These are phyloP conservation scores for Scytalopus superciliaris DNA, from an alignment of 2,113 vertebrate genomes.

Conservation along the genomic window DNA sequence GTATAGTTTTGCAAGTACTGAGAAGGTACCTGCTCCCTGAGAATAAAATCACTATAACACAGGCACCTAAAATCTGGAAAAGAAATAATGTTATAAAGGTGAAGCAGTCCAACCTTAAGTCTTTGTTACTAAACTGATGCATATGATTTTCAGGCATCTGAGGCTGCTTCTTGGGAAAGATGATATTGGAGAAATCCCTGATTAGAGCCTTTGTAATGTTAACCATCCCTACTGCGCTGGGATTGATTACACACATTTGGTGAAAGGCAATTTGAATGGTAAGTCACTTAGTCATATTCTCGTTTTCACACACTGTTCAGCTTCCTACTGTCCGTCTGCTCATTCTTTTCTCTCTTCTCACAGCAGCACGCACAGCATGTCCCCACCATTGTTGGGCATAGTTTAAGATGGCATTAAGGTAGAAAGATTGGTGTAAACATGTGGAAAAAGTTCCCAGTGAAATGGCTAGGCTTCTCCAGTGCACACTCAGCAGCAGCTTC, in stretches of 20 bases:
- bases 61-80: constrained; percentile 61
- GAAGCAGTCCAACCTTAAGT: constrained; percentile 29
- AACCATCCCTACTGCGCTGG: constrained; percentile 63
- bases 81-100: constrained; percentile 58
- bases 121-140: constrained; percentile 57
- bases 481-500: neutral
- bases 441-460: constrained; percentile 41
- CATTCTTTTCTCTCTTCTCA: constrained; percentile 51
- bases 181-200: constrained; percentile 68
- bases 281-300: constrained; percentile 71
- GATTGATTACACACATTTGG: constrained; percentile 70
- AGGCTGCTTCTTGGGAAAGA: constrained; percentile 65
- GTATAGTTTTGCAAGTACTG: constrained; percentile 57
- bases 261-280: constrained; percentile 67
- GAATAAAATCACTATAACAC: constrained; percentile 66
- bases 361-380: constrained; percentile 47
- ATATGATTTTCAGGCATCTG: constrained; percentile 59
- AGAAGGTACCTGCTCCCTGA: constrained; percentile 63
- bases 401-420: constrained; percentile 61
- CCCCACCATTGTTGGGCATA: constrained; percentile 30
- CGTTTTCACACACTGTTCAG: constrained; percentile 70
- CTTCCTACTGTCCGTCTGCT: constrained; percentile 65
- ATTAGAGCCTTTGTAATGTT: constrained; percentile 74
- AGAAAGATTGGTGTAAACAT: constrained; percentile 46
- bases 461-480: constrained; percentile 18